phyloP scores from a whole-genome alignment of 2,797 vertebrate genomes.

The Acipenser transmontanus region DNA sequence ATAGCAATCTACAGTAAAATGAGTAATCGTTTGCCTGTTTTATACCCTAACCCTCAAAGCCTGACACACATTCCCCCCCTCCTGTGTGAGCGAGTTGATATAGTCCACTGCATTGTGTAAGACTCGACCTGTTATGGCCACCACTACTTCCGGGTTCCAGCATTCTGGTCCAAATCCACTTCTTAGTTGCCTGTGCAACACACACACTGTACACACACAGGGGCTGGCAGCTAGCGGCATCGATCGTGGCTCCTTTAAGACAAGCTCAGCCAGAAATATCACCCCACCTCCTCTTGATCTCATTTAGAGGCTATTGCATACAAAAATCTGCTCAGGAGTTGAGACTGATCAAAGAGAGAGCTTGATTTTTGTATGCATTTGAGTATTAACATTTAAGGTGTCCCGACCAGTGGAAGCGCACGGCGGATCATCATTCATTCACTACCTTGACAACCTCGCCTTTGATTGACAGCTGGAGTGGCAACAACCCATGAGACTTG shows the following conservation, averaged over 20 bases:
- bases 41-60: too few species aligned
- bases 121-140: constrained; percentile 98
- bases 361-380: constrained; percentile 71
- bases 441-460: constrained; percentile 92
- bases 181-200: constrained; percentile 72
- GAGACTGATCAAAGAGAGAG: constrained; percentile 82
- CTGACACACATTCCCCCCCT: constrained; percentile 46
- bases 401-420: constrained; percentile 82
- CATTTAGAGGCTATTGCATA: constrained; percentile 78
- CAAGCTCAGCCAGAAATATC: constrained; percentile 80
- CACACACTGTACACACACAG: constrained; percentile 69
- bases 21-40: too few species aligned
- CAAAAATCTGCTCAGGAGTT: constrained; percentile 76
- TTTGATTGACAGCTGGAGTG: constrained; percentile 93
- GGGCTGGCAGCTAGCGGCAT: constrained; percentile 57
- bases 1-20: too few species aligned
- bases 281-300: constrained; percentile 78
- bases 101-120: constrained; percentile 92
- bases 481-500: constrained; percentile 87
- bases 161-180: constrained; percentile 90
- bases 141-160: constrained; percentile 97
- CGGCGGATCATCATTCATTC: constrained; percentile 93
- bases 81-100: constrained; percentile 75
- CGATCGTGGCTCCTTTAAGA: constrained; percentile 92
- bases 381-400: constrained; percentile 76